phyloP scores from a whole-genome alignment of 2,888 invertebrate species.

The Eulithis testata region DNA sequence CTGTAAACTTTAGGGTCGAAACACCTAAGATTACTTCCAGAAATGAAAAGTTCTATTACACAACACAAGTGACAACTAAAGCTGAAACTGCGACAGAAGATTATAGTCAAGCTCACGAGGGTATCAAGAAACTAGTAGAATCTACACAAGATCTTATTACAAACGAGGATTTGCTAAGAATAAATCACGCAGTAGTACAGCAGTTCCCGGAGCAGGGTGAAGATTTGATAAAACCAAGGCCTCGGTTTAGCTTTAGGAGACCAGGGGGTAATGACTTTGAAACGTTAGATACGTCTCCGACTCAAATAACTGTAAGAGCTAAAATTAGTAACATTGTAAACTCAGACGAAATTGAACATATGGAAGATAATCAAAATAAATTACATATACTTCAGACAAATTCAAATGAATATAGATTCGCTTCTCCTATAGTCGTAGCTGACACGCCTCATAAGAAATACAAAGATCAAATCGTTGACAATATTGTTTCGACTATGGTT shows the following conservation, averaged over 20 bases:
- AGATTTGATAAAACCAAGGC: slow-evolving; percentile 66
- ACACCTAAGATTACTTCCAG: slow-evolving; percentile 59
- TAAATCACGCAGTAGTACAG: slow-evolving; percentile 82
- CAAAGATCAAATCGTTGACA: slow-evolving; percentile 69
- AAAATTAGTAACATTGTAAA: slow-evolving; percentile 68
- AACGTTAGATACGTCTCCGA: slow-evolving; percentile 49
- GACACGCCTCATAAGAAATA: slow-evolving; percentile 59
- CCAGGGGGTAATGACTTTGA: slow-evolving; percentile 48
- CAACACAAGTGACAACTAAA: slow-evolving; percentile 52
- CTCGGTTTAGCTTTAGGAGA: slow-evolving; percentile 51
- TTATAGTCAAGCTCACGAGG: slow-evolving; percentile 55
- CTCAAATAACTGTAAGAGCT: slow-evolving; percentile 65
- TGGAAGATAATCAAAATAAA: slow-evolving; percentile 47
- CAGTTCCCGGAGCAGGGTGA: slow-evolving; percentile 59
- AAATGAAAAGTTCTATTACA: slow-evolving; percentile 67
- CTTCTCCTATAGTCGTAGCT: slow-evolving; percentile 79
- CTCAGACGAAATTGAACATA: slow-evolving; percentile 51
- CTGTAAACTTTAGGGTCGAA: slow-evolving; percentile 64
- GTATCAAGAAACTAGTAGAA: slow-evolving; percentile 80
- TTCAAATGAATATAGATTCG: slow-evolving; percentile 65
- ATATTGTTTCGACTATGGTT: slow-evolving; percentile 74
- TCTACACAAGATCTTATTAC: slow-evolving; percentile 86
- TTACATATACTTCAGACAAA: slow-evolving; percentile 52
- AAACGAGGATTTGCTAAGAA: slow-evolving; percentile 86
- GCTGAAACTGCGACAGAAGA: slow-evolving; percentile 37